Base-by-base conservation (phyloP, 1,140 invertebrate genomes). In the Gryon sp. region DNA sequence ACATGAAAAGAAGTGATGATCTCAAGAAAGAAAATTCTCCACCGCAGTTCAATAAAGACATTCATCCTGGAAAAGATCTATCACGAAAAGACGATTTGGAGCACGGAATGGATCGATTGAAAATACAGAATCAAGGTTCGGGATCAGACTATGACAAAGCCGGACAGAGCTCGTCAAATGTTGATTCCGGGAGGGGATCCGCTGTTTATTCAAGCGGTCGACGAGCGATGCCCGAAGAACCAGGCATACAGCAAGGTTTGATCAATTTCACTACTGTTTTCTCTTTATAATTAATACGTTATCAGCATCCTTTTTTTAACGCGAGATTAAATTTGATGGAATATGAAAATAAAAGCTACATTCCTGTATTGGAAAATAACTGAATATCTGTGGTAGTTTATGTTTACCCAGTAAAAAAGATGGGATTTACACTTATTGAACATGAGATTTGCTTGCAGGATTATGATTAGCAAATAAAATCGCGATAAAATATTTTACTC, bases 151-250 rank as follows among this genome's bases (percentile, higher is more conserved):
- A 93, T 78, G 92, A 93, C 79, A 93, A 94, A 84, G 90, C 92
- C 34, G 92, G 92, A 22, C 92, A 93, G 70, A 89, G 89, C 60
- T 93, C 92, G 0, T 93, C 92, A 0, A 93, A 93, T 80, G 92
- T 93, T 9, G 93, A 94, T 86, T 94, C 93, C 2, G 93, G 93
- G 8, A 90, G 93, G 79, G 93, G 93, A 12, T 94, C 93, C 78
- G 93, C 93, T 8, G 92, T 93, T 36, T 94, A 94, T 84, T 93
- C 93, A 8, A 94, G 93, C 79, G 93, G 92, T 1, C 86, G 92
- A 59, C 82, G 91, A 78, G 91, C 91, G 1, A 82, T 83, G 8
- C 83, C 84, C 0, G 84, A 87, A 16, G 84, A 86, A 38, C 63
- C 52, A 2, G 59, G 62, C 1, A 28, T 76, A 16, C 45, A 65